phyloP scores from a whole-genome alignment of 2,797 vertebrate genomes.

The Atherinosoma microstoma region DNA sequence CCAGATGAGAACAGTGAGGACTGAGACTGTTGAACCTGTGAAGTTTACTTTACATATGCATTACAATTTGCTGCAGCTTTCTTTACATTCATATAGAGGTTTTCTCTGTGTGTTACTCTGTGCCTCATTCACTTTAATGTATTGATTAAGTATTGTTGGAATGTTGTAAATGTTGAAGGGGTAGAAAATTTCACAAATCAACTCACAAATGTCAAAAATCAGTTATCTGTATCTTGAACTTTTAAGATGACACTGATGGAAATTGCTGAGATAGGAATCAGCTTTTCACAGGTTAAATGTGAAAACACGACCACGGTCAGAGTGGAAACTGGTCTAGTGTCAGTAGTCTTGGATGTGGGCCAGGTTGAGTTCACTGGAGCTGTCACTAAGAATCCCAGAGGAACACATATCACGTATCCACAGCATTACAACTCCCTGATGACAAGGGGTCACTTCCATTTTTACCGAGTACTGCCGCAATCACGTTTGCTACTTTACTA shows the following conservation, averaged over 20 bases:
- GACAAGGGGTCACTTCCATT: slow-evolving; percentile 10
- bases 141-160: background rate
- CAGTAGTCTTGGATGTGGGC: background rate
- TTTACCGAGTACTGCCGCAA: slow-evolving; percentile 8
- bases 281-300: background rate
- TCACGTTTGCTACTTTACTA: slow-evolving; percentile 6
- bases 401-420: slow-evolving; percentile 12
- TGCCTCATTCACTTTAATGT: background rate
- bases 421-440: slow-evolving; percentile 9
- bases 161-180: too few relatives aligned
- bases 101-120: background rate
- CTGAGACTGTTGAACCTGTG: background rate
- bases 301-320: background rate
- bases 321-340: background rate
- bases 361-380: background rate
- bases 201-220: too few relatives aligned
- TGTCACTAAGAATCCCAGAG: slow-evolving; percentile 11
- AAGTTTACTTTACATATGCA: background rate
- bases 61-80: background rate
- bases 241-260: too few relatives aligned
- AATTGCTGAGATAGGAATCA: background rate
- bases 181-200: too few relatives aligned
- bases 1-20: background rate
- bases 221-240: too few relatives aligned
- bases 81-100: background rate